Evolutionary conservation across 2,113 vertebrate genomes (phyloP).

Genomic region (Hucho hucho): DNA sequence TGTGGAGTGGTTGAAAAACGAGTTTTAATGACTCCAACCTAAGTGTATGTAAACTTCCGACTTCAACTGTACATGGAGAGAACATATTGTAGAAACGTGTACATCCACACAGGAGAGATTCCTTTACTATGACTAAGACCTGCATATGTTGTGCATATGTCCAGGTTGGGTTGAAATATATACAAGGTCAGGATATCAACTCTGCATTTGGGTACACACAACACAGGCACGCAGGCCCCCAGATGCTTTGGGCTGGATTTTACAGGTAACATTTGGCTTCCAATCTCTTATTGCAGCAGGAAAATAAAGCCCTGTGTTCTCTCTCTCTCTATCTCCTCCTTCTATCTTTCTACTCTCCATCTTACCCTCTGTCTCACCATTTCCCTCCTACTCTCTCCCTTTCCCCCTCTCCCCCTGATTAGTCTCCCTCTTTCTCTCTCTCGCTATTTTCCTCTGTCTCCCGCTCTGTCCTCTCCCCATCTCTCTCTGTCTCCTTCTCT

Average conservation of each 20-base stretch:
- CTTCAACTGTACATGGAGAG: too few relatives aligned
- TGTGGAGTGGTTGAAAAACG: too few relatives aligned
- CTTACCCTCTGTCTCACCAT: conserved; percentile 17
- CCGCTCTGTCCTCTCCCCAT: too few relatives aligned
- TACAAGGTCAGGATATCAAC: conserved; percentile 27
- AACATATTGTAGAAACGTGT: conserved; percentile 26
- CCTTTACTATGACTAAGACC: conserved; percentile 44
- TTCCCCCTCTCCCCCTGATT: background rate
- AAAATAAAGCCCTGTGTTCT: conserved; percentile 86
- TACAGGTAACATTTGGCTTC: conserved; percentile 78
- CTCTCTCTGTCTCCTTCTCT: conserved; percentile 11
- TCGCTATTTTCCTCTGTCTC: too few relatives aligned
- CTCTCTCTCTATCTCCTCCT: conserved; percentile 55
- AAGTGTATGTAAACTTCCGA: too few relatives aligned
- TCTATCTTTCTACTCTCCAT: conserved; percentile 42
- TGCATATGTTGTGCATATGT: conserved; percentile 55
- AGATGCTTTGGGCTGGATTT: conserved; percentile 72
- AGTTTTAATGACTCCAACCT: too few relatives aligned
- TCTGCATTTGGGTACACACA: background rate
- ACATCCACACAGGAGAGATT: conserved; percentile 50
- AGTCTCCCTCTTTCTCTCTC: conserved; percentile 20
- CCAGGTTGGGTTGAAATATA: conserved; percentile 19
- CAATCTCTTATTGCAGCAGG: conserved; percentile 77
- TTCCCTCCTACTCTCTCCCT: too few relatives aligned
- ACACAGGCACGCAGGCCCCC: conserved; percentile 51